Percentiles rank a stretch among this genome's conserved stretches.
phyloP scores from a whole-genome alignment of 2,113 vertebrate species.

The Bufo bufo region DNA sequence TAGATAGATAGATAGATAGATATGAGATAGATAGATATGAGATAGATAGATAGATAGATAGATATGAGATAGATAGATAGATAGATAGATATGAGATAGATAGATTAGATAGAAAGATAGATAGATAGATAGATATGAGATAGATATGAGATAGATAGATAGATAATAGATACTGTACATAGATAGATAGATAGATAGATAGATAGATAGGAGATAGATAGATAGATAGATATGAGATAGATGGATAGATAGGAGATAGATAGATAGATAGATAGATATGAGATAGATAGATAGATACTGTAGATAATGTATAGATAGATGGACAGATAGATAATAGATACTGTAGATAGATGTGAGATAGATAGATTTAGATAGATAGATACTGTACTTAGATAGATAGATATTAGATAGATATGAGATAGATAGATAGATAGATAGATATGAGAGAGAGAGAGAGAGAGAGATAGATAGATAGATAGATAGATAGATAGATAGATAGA shows the following conservation, averaged over 20 bases:
- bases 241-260: not conserved
- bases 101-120: no score
- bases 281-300: not conserved
- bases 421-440: conserved; percentile 1
- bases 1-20: no score
- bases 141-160: no score
- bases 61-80: not conserved
- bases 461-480: no score
- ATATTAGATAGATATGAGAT: not conserved
- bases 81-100: not conserved
- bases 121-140: no score
- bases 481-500: no score
- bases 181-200: conserved; percentile 27
- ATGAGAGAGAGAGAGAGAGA: no score
- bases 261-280: conserved; percentile 7
- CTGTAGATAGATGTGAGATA: not conserved
- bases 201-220: conserved; percentile 32
- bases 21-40: no score
- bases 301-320: no score
- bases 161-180: no score
- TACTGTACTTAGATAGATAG: not conserved
- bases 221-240: conserved; percentile 31
- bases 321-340: not conserved
- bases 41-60: no score
- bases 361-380: conserved; percentile 3